Percentiles rank a stretch among this genome's conserved stretches.
Evolutionary conservation across 1,140 invertebrate genomes (phyloP).

Genomic region (Lordiphosa stackelbergi): DNA sequence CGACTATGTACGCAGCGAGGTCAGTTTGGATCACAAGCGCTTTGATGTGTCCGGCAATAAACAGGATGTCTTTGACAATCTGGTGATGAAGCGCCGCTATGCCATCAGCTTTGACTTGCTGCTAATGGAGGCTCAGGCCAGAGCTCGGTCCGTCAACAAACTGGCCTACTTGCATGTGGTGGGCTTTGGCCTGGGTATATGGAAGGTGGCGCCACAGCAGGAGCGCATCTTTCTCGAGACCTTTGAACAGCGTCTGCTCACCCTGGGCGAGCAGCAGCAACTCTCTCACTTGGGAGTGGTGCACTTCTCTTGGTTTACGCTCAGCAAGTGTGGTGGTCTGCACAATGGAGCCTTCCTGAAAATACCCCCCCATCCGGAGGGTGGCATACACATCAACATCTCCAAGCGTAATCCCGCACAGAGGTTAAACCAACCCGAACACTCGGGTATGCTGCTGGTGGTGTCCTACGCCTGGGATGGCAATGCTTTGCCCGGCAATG

Average conservation of each 20-base stretch:
- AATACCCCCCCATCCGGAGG: slow-evolving; percentile 31
- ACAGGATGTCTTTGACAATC: slow-evolving; percentile 51
- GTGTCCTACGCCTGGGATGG: slow-evolving; percentile 84
- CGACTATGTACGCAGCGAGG: slow-evolving; percentile 30
- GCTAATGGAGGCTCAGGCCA: slow-evolving; percentile 53
- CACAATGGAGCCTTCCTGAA: slow-evolving; percentile 32
- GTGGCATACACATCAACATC: slow-evolving; percentile 50
- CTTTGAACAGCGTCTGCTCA: slow-evolving; percentile 63
- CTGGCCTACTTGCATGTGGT: slow-evolving; percentile 70
- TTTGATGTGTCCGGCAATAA: slow-evolving; percentile 32
- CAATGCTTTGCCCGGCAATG: slow-evolving; percentile 83
- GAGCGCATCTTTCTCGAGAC: slow-evolving; percentile 70
- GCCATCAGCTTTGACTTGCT: slow-evolving; percentile 65
- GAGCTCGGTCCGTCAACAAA: slow-evolving; percentile 31
- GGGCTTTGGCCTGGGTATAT: slow-evolving; percentile 70
- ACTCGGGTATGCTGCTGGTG: slow-evolving; percentile 74
- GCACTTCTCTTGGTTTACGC: slow-evolving; percentile 65
- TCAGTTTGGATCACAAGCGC: slow-evolving; percentile 37
- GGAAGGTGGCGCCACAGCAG: slow-evolving; percentile 67
- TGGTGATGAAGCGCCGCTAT: slow-evolving; percentile 70
- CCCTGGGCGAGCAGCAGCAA: slow-evolving; percentile 22
- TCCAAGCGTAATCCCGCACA: slow-evolving; percentile 53
- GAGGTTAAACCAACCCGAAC: slow-evolving; percentile 31
- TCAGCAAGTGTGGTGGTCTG: slow-evolving; percentile 19
- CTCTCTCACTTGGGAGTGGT: slow-evolving; percentile 58